Percentiles rank a stretch among this genome's conserved stretches.
phyloP scores from a whole-genome alignment of 1,140 invertebrate genomes.

The Leptinotarsa texana region DNA sequence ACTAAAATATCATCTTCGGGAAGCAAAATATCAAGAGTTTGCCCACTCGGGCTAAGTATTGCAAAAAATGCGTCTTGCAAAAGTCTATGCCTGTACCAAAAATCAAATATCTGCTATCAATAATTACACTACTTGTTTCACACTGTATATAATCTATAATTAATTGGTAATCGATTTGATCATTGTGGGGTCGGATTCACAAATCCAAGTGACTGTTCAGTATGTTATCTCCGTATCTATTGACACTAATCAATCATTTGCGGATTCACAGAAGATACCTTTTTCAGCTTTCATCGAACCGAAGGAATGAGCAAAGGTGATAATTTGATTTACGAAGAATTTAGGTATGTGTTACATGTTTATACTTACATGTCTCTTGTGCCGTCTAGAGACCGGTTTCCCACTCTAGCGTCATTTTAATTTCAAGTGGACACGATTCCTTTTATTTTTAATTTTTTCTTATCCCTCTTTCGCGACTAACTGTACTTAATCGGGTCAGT shows the following conservation, averaged over 20 bases:
- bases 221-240: background rate
- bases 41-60: too few relatives aligned
- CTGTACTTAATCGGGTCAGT: background rate
- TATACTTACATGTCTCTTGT: background rate
- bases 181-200: too few relatives aligned
- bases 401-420: background rate
- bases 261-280: background rate
- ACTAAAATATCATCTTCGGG: too few relatives aligned
- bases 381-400: background rate
- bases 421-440: background rate
- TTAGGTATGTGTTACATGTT: background rate
- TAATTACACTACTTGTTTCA: too few relatives aligned
- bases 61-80: too few relatives aligned
- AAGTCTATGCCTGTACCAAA: too few relatives aligned
- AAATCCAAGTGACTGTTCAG: background rate
- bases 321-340: constrained; percentile 1
- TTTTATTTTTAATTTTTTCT: background rate
- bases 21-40: too few relatives aligned
- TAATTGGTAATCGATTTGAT: background rate
- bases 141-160: background rate
- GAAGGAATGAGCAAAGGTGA: background rate
- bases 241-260: background rate
- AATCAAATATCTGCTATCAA: too few relatives aligned
- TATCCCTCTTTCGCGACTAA: background rate
- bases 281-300: background rate